Conservation (phyloP, 2,113 vertebrate genomes). For the Equus quagga region DNA sequence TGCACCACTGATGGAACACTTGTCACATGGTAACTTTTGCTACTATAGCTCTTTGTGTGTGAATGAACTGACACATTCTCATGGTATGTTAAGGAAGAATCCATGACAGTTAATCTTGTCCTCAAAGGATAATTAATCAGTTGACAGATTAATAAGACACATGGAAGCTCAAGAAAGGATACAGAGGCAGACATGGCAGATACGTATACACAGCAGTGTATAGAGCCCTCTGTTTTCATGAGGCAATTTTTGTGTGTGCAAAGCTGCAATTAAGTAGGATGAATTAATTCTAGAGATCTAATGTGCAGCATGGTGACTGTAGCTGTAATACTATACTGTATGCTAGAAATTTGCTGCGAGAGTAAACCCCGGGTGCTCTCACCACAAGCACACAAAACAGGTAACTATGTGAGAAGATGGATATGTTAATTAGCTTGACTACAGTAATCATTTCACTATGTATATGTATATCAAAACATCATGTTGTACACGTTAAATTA, state of each 20-base stretch:
- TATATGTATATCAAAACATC: neutral
- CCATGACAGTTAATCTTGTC: neutral
- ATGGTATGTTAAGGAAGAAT: neutral
- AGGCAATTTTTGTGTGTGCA: neutral
- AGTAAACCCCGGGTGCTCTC: too few species aligned
- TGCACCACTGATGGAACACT: neutral
- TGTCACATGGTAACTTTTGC: neutral
- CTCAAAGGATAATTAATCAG: neutral
- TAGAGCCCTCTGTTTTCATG: neutral
- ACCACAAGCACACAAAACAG: neutral
- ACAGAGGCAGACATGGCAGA: neutral
- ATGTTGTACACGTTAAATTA: neutral
- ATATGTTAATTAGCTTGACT: neutral
- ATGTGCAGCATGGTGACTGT: neutral
- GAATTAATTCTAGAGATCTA: neutral
- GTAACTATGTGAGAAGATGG: neutral
- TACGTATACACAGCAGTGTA: rapidly evolving
- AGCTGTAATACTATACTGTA: too few species aligned
- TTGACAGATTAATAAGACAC: neutral
- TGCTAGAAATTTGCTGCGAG: too few species aligned
- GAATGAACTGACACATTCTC: neutral
- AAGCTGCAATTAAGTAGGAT: neutral
- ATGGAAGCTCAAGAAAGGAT: neutral
- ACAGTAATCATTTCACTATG: neutral
- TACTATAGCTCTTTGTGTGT: neutral